phyloP scores from a whole-genome alignment of 1,140 invertebrate species.

The Pemphigus obesinymphae region DNA sequence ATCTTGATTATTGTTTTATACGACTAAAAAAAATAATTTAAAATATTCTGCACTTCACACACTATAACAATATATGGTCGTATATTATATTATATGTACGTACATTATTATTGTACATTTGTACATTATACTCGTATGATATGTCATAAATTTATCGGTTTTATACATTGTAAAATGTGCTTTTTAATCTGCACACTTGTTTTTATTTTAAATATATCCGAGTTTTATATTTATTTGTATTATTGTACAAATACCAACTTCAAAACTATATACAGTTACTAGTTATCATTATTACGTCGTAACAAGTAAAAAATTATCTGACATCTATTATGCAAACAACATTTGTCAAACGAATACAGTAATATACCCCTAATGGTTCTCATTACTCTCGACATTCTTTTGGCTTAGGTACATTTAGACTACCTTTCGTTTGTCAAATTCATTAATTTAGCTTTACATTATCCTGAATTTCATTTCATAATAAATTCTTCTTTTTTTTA shows the following conservation, averaged over 20 bases:
- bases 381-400: neutral
- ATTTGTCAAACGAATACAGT: conserved; percentile 15
- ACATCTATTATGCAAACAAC: neutral
- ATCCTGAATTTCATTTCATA: neutral
- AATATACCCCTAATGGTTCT: neutral
- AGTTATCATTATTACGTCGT: neutral
- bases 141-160: no score
- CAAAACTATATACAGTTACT: neutral
- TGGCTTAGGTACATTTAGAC: conserved; percentile 2
- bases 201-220: no score
- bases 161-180: neutral
- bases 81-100: no score
- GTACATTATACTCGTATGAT: no score
- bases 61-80: no score
- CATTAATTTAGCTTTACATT: conserved; percentile 25
- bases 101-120: no score
- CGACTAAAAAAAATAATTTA: no score
- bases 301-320: neutral
- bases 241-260: no score
- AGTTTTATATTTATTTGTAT: no score
- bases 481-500: neutral
- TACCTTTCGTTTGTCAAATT: conserved; percentile 3
- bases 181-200: neutral
- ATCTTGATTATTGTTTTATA: no score
- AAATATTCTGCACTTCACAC: no score